Conservation (phyloP, 2,113 vertebrate genomes). For the human (Homo sapiens) region DNA sequence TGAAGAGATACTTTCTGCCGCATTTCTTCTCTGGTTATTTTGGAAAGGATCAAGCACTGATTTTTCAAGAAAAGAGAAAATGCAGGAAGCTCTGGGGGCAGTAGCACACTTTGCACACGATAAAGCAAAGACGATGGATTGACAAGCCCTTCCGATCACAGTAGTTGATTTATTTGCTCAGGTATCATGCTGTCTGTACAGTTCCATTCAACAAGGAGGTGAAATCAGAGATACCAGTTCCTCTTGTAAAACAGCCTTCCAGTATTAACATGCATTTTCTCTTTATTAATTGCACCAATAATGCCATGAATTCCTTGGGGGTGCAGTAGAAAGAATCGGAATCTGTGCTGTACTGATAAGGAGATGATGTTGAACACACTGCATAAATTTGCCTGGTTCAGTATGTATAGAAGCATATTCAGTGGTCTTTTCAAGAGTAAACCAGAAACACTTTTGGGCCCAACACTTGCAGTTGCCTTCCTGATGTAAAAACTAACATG, state of each 20-base stretch:
- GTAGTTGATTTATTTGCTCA: constrained; percentile 86
- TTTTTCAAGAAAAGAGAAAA: constrained; percentile 74
- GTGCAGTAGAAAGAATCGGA: constrained; percentile 74
- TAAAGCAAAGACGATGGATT: constrained; percentile 81
- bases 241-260: constrained; percentile 79
- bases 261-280: constrained; percentile 59
- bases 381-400: constrained; percentile 51
- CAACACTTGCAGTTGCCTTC: constrained; percentile 85
- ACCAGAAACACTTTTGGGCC: constrained; percentile 80
- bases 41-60: constrained; percentile 83
- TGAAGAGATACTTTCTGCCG: constrained; percentile 79
- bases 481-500: constrained; percentile 78
- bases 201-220: constrained; percentile 75
- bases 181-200: constrained; percentile 82
- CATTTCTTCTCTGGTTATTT: constrained; percentile 77
- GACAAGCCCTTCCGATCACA: constrained; percentile 77
- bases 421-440: constrained; percentile 54
- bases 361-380: constrained; percentile 53
- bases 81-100: constrained; percentile 82
- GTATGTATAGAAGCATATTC: constrained; percentile 3
- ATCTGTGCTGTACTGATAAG: constrained; percentile 64
- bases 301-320: constrained; percentile 63
- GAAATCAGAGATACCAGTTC: constrained; percentile 80
- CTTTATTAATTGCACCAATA: constrained; percentile 56
- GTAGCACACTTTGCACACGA: constrained; percentile 86